Evolutionary conservation across 2,113 vertebrate species (phyloP).

Genomic region (Micronycteris hirsuta): DNA sequence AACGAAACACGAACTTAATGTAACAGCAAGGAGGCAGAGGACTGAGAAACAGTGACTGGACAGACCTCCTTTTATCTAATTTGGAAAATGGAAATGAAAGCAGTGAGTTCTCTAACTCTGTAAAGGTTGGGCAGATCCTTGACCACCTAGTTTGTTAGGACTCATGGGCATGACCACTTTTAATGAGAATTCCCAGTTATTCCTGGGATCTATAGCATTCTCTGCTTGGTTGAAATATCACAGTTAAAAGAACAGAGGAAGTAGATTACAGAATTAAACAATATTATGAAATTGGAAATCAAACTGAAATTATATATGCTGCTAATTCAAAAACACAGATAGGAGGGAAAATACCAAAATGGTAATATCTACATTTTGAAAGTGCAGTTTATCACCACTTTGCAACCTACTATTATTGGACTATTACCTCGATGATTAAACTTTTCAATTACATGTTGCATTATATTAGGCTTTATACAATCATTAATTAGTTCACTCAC

Average conservation of each 20-base stretch:
- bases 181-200: conserved; percentile 17
- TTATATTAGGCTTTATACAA: conserved; percentile 56
- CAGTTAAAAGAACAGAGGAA: conserved; percentile 20
- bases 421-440: conserved; percentile 71
- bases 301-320: conserved; percentile 50
- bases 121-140: not conserved
- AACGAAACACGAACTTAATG: not conserved
- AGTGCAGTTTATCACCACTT: conserved; percentile 49
- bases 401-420: conserved; percentile 50
- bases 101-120: not conserved
- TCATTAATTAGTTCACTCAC: conserved; percentile 66
- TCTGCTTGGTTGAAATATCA: not conserved
- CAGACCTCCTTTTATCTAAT: not conserved
- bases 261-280: conserved; percentile 19
- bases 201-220: not conserved
- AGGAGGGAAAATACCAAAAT: conserved; percentile 42
- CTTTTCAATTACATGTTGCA: conserved; percentile 67
- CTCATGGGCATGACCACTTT: not conserved
- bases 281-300: conserved; percentile 1
- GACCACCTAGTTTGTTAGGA: not conserved
- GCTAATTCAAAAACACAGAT: conserved; percentile 68
- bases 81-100: conserved; percentile 7
- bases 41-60: not conserved
- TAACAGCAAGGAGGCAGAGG: not conserved
- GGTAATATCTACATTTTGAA: conserved; percentile 58